Base-by-base conservation (phyloP, 2,888 invertebrate species). In the Axea sp. region DNA sequence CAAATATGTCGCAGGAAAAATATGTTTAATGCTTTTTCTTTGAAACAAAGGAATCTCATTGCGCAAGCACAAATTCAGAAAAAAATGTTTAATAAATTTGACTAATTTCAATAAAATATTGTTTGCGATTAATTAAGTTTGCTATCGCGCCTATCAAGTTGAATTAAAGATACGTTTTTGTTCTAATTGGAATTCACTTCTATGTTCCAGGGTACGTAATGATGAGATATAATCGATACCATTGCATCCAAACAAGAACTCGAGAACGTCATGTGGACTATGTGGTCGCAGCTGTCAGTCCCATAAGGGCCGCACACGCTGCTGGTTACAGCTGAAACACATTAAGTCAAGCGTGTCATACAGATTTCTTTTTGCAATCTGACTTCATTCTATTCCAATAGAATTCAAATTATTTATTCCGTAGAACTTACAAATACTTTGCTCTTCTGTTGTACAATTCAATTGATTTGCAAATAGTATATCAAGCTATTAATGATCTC, bases 221-320 rank as follows among this genome's bases (percentile, higher is more conserved):
- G 76, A 76, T 75, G 72, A 76, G 81, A 84, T 81, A 84, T 81
- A 83, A 84, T 84, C 84, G 81, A 84, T 83, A 82, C 76, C 43
- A 71, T 74, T 74, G 79, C 80, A 81, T 81, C 82, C 80, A 76
- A 72, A 76, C 76, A 75, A 84, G 80, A 81, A 81, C 78, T 78
- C 31, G 78, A 80, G 76, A 78, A 73, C 77, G 80, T 81, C 85
- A 85, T 84, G 84, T 85, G 84, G 84, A 78, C 81, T 82, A 81
- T 82, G 45, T 79, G 80, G 74, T 73, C 80, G 77, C 84, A 85
- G 84, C 84, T 85, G 84, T 82, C 83, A 80, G 79, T 80, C 79
- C 79, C 22, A 39, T 47, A 39, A 69, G 69, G 37, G 28, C 62
- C 33, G 24, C 35, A 39, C 39, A 60, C 47, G 71, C 33, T 33